Conservation (phyloP, 2,113 vertebrate species). For the Dasyornis broadbenti region DNA sequence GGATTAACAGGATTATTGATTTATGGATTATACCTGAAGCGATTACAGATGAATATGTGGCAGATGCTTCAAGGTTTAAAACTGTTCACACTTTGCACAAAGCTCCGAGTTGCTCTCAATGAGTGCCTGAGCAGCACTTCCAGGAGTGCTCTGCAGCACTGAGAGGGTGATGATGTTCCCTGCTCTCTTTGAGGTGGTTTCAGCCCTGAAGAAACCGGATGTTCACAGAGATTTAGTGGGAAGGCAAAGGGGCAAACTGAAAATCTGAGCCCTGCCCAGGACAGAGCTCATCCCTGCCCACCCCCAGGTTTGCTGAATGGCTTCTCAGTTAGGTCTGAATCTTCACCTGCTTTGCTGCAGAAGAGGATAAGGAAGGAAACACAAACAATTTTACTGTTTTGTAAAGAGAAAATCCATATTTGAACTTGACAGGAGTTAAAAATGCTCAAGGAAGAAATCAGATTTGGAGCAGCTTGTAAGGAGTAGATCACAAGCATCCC, state of each 20-base stretch:
- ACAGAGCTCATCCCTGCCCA: neutral
- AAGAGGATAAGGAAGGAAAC: neutral
- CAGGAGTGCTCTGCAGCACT: neutral
- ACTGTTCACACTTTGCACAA: neutral
- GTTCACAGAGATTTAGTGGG: neutral
- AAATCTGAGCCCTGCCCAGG: neutral
- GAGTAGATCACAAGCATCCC: neutral
- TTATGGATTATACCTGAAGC: neutral
- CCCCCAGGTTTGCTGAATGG: rapidly evolving
- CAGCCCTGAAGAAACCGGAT: neutral
- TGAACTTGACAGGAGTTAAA: neutral
- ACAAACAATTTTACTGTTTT: neutral
- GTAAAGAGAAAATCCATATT: neutral
- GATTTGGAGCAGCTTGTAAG: neutral
- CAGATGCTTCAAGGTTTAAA: neutral
- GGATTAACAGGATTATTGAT: neutral
- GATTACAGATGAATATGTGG: neutral
- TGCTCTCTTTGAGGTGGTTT: neutral
- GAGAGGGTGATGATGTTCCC: neutral
- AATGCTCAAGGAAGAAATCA: neutral
- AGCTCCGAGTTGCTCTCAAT: rapidly evolving
- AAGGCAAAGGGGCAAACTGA: neutral
- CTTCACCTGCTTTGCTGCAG: neutral
- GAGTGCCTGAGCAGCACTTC: neutral
- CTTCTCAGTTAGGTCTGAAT: neutral